Evolutionary conservation across 2,888 invertebrate genomes (phyloP).

Genomic region (Dugesia japonica): DNA sequence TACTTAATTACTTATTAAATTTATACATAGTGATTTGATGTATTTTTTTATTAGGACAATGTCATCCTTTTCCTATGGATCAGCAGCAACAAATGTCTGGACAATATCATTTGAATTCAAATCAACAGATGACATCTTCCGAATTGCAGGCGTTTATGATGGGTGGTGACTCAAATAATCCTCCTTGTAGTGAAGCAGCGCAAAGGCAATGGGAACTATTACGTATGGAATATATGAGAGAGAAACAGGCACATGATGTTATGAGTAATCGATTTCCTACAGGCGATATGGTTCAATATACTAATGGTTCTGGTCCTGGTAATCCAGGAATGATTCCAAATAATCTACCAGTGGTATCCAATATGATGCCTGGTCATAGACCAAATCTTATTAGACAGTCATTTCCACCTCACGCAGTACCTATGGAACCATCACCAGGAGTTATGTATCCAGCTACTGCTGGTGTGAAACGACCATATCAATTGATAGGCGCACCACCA

Average conservation of each 20-base stretch:
- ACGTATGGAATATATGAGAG: neutral
- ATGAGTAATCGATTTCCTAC: neutral
- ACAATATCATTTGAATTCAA: neutral
- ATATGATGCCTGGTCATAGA: neutral
- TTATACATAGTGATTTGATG: neutral
- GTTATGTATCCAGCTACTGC: neutral
- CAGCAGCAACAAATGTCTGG: neutral
- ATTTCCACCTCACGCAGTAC: neutral
- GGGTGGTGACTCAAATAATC: neutral
- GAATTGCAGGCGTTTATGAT: neutral
- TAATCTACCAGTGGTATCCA: neutral
- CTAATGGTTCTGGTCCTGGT: neutral
- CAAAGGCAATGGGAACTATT: conserved; percentile 14
- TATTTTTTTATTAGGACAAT: neutral
- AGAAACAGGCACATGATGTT: conserved; percentile 7
- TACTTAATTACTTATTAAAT: too few species aligned
- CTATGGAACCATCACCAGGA: neutral
- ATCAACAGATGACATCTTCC: neutral
- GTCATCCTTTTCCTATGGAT: neutral
- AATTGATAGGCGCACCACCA: neutral
- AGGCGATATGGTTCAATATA: neutral
- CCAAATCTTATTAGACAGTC: neutral
- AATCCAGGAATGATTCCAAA: neutral
- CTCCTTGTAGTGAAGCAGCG: neutral
- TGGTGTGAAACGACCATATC: conserved; percentile 4